Conservation (phyloP, 2,113 vertebrate genomes). For the Isurus oxyrinchus region DNA sequence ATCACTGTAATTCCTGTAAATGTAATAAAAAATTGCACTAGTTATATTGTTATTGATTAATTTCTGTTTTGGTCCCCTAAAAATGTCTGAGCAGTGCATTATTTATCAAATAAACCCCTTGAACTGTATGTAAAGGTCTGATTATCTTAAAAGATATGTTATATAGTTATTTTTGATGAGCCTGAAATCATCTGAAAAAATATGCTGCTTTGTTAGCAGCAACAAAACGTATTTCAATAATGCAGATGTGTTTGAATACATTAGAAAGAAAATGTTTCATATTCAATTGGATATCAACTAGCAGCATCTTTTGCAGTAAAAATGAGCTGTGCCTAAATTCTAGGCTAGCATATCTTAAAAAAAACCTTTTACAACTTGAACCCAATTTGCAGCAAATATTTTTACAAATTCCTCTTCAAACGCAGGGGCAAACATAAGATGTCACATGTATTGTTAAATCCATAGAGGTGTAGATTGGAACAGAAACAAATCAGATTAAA, state of each 20-base stretch:
- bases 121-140: not conserved
- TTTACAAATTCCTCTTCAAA: not conserved
- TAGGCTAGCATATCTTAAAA: not conserved
- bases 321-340: not conserved
- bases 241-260: not conserved
- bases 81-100: not conserved
- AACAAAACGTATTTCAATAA: not conserved
- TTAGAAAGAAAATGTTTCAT: not conserved
- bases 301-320: not conserved
- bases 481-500: not conserved
- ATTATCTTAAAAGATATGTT: not conserved
- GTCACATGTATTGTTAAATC: not conserved
- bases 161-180: not conserved
- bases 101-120: not conserved
- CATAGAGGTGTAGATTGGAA: not conserved
- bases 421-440: not conserved
- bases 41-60: not conserved
- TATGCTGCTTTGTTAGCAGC: not conserved
- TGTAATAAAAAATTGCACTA: not conserved
- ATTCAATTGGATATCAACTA: not conserved
- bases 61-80: not conserved
- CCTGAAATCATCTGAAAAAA: not conserved
- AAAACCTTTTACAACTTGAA: not conserved
- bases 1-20: not conserved
- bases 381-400: not conserved